phyloP scores from a whole-genome alignment of 1,140 invertebrate species.

The Tetramorium parvispinum region DNA sequence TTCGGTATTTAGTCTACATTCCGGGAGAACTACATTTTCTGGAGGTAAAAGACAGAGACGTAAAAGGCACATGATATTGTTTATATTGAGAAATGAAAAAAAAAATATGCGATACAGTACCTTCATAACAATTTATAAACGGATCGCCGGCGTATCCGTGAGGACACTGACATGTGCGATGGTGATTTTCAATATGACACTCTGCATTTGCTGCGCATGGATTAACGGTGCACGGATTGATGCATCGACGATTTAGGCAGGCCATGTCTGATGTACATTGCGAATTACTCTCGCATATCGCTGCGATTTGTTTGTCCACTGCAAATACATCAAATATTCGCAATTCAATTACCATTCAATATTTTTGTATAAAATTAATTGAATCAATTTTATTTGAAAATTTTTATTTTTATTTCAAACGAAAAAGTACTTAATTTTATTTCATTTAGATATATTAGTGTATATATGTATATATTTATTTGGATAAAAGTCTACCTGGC shows the following conservation, averaged over 20 bases:
- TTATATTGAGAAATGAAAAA: background rate
- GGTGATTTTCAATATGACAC: constrained; percentile 91
- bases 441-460: background rate
- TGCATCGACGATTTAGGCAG: constrained; percentile 91
- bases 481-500: constrained; percentile 87
- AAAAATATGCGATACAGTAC: constrained; percentile 78
- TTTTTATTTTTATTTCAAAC: background rate
- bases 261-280: constrained; percentile 90
- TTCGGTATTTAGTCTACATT: constrained; percentile 90
- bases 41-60: background rate
- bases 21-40: constrained; percentile 86
- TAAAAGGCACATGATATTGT: background rate
- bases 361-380: background rate
- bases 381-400: background rate
- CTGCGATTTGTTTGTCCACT: constrained; percentile 83
- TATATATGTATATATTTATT: background rate
- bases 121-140: constrained; percentile 91
- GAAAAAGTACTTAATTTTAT: background rate
- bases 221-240: constrained; percentile 91
- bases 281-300: constrained; percentile 89
- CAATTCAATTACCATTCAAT: constrained; percentile 6
- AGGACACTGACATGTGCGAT: constrained; percentile 92
- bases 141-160: constrained; percentile 92
- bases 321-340: constrained; percentile 39
- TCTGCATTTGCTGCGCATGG: constrained; percentile 93